Conservation (phyloP, 2,113 vertebrate genomes). For the Plectropomus leopardus region DNA sequence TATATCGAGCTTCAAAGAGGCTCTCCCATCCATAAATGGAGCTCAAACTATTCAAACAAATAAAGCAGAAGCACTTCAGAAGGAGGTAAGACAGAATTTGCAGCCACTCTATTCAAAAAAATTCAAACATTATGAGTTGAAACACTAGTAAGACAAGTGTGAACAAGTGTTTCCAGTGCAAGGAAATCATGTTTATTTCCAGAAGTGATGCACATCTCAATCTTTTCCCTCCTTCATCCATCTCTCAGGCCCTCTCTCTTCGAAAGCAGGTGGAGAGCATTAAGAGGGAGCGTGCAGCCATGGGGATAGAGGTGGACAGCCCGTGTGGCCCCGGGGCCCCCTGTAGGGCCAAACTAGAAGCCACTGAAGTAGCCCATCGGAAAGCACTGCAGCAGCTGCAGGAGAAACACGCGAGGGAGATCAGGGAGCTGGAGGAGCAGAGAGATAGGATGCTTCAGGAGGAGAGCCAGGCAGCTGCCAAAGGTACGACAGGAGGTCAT, state of each 20-base stretch:
- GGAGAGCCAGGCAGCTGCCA: slow-evolving; percentile 87
- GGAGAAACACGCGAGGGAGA: slow-evolving; percentile 88
- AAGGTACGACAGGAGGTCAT: slow-evolving; percentile 87
- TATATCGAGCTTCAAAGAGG: slow-evolving; percentile 1
- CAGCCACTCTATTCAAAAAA: neutral
- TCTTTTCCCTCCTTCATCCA: neutral
- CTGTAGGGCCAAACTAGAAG: slow-evolving; percentile 90
- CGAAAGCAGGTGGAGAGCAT: slow-evolving; percentile 87
- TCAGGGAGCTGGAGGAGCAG: slow-evolving; percentile 87
- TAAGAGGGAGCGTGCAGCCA: slow-evolving; percentile 51
- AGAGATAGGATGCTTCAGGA: slow-evolving; percentile 90
- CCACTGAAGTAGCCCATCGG: slow-evolving; percentile 90
- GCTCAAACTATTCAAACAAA: slow-evolving; percentile 49
- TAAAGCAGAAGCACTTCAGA: slow-evolving; percentile 85
- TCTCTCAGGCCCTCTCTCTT: slow-evolving; percentile 77
- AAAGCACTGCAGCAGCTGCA: slow-evolving; percentile 90
- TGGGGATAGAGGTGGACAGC: slow-evolving; percentile 55
- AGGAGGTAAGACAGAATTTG: slow-evolving; percentile 85
- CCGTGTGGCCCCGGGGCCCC: slow-evolving; percentile 78
- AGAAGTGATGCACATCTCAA: neutral
- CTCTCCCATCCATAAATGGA: slow-evolving; percentile 36
- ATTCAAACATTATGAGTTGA: neutral
- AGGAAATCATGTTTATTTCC: neutral
- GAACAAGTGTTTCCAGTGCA: neutral
- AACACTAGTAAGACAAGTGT: neutral